Conservation (phyloP, 1,140 invertebrate species). For the Macrotrachela quadricornifera region DNA sequence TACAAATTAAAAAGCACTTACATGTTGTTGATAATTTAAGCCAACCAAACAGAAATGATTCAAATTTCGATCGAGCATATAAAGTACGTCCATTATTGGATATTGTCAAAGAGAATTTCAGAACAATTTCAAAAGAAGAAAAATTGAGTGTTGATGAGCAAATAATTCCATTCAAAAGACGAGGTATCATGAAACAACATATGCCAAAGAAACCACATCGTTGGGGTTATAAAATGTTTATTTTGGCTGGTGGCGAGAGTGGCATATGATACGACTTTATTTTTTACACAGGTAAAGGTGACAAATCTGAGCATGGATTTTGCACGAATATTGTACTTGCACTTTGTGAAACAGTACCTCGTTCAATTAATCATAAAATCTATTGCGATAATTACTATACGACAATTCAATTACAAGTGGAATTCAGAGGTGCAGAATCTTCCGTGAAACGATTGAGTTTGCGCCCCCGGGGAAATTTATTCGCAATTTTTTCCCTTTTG, state of each 20-base stretch:
- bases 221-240: conserved; percentile 27
- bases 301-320: too few relatives aligned
- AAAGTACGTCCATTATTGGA: conserved; percentile 22
- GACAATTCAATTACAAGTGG: too few relatives aligned
- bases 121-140: conserved; percentile 16
- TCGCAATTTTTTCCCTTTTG: too few relatives aligned
- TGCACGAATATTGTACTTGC: too few relatives aligned
- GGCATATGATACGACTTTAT: conserved; percentile 27
- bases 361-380: too few relatives aligned
- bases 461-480: too few relatives aligned
- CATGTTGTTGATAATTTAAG: conserved; percentile 12
- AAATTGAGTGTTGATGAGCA: conserved; percentile 16
- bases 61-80: conserved; percentile 19
- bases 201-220: conserved; percentile 20
- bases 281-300: conserved; percentile 15
- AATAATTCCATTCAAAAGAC: conserved; percentile 18
- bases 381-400: too few relatives aligned
- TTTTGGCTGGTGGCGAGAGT: conserved; percentile 15
- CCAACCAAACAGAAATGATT: conserved; percentile 9
- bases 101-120: conserved; percentile 15
- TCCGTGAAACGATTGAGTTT: too few relatives aligned
- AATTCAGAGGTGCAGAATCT: too few relatives aligned
- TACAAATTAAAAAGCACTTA: conserved; percentile 10
- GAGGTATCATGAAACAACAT: conserved; percentile 25
- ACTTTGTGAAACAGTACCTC: too few relatives aligned